Base-by-base conservation (phyloP, 2,888 invertebrate species). In the Cephus nigrinus region DNA sequence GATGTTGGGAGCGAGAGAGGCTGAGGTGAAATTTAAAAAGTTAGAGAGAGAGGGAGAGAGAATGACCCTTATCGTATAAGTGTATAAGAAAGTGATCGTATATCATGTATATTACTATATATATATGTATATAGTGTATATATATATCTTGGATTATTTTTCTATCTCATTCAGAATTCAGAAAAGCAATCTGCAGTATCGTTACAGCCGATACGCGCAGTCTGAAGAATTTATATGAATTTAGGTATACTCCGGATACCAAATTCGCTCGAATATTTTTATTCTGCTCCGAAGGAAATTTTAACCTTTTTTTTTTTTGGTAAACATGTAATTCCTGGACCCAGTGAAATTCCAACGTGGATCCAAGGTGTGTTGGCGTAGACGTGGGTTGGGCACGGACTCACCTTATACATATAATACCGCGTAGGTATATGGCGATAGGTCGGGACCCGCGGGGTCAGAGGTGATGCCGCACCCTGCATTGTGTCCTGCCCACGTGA, bases 401-500 rank as follows among this genome's bases (percentile, higher is more conserved):
- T 73, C 78, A 78, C 78, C 55, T 73, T 78, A 55, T 78, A 76
- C 74, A 79, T 72, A 68, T 69, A n/a, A 33, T 30, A 72, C 71
- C 31, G 33, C 68, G 75, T 40, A 75, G 36, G 75, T 78, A 69
- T 40, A 40, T 73, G 77, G 78, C 80, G 81, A 84, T 86, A 89
- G 90, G 89, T 90, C 89, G 83, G 80, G 89, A 90, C 89, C 90
- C 82, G 78, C 79, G 84, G 87, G 88, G 91, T 90, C 90, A 90
- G 86, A 90, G 91, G 90, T 90, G 87, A 90, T 81, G 90, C 90
- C 90, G 90, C 91, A 89, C 90, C 90, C 90, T 88, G 88, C 88
- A 90, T 90, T 91, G 90, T 90, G 85, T 88, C 88, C 89, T 87
- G 86, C 90, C 90, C 90, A 90, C 90, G 88, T 89, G 90, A 90